phyloP scores from a whole-genome alignment of 2,888 invertebrate genomes.

The Heliconius ismenius region DNA sequence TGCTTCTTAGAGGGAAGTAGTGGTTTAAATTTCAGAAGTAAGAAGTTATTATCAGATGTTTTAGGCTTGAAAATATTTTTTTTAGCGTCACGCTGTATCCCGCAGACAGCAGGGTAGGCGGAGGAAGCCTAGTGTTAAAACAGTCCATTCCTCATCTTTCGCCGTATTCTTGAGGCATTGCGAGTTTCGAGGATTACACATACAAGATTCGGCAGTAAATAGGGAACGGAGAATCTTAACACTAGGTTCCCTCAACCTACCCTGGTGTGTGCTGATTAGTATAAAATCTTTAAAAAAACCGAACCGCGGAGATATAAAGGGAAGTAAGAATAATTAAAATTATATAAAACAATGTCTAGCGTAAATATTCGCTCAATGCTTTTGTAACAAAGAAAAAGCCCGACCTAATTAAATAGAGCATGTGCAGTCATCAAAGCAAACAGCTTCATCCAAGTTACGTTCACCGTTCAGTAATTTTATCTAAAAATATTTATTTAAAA shows the following conservation, averaged over 20 bases:
- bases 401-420: constrained; percentile 20
- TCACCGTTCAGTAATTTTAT: constrained; percentile 22
- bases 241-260: too few relatives aligned
- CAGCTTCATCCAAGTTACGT: neutral
- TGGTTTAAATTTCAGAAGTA: neutral
- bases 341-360: neutral
- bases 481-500: constrained; percentile 5
- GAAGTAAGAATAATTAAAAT: neutral
- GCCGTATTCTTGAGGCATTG: too few relatives aligned
- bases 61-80: neutral
- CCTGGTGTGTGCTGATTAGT: too few relatives aligned
- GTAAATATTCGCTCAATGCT: constrained; percentile 6
- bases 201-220: too few relatives aligned
- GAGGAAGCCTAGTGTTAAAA: too few relatives aligned
- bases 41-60: neutral
- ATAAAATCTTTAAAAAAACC: too few relatives aligned
- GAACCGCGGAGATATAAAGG: too few relatives aligned
- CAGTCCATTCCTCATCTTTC: too few relatives aligned
- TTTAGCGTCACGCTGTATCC: too few relatives aligned
- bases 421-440: constrained; percentile 20
- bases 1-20: neutral
- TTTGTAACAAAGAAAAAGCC: constrained; percentile 20
- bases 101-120: too few relatives aligned
- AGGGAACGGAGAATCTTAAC: too few relatives aligned
- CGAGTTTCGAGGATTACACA: too few relatives aligned